Evolutionary conservation across 2,888 invertebrate species (phyloP).

Genomic region (Ceramica pisi): DNA sequence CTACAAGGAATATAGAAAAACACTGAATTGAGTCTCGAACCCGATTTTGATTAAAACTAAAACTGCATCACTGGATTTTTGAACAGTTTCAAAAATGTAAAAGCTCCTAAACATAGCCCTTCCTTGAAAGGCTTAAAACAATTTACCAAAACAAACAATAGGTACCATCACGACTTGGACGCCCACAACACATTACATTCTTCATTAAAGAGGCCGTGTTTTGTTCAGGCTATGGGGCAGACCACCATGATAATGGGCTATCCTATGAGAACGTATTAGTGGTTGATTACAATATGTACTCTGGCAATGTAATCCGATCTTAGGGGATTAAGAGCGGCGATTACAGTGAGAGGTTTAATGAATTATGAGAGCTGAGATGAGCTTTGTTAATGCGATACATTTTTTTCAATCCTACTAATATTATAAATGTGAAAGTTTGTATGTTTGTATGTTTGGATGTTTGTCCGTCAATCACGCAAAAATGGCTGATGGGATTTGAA

Average conservation of each 20-base stretch:
- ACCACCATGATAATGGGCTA: conserved; percentile 53
- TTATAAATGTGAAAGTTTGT: too few relatives aligned
- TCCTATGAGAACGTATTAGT: conserved; percentile 46
- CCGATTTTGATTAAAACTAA: too few relatives aligned
- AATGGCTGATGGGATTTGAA: too few relatives aligned
- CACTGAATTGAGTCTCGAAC: too few relatives aligned
- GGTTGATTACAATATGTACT: conserved; percentile 64
- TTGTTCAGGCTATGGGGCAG: conserved; percentile 2
- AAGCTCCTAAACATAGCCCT: too few relatives aligned
- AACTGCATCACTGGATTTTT: too few relatives aligned
- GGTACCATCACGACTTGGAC: neutral
- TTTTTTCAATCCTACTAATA: too few relatives aligned
- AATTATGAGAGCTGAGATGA: neutral
- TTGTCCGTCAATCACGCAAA: too few relatives aligned
- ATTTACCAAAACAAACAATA: conserved; percentile 18
- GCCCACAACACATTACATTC: conserved; percentile 16
- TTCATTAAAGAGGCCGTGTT: conserved; percentile 51
- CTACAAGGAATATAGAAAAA: too few relatives aligned
- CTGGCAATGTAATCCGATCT: conserved; percentile 42
- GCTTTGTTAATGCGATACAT: too few relatives aligned
- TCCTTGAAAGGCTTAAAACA: neutral
- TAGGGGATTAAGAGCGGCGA: conserved; percentile 23
- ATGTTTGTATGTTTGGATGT: too few relatives aligned
- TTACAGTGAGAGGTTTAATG: conserved; percentile 24
- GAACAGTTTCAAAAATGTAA: too few relatives aligned